A percentile compares a stretch with the other conserved stretches of the same genome.
These are phyloP conservation scores for Perca fluviatilis DNA, from an alignment of 2,113 vertebrate genomes.

Conservation along the genomic window DNA sequence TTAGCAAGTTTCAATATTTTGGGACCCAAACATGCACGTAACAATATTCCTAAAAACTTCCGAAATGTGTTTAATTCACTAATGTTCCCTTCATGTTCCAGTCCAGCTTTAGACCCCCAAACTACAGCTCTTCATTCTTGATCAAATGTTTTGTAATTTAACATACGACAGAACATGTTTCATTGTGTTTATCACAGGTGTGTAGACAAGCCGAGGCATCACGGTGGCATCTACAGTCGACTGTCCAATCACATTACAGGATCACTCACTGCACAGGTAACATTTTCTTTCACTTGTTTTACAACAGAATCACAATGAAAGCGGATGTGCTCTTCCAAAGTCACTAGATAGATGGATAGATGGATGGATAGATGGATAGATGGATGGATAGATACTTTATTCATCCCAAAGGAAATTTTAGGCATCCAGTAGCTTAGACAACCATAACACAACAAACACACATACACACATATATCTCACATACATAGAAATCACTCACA, in stretches of 20 bases:
- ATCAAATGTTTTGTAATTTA: neutral
- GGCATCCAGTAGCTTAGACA: too few species aligned
- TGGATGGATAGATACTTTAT: too few species aligned
- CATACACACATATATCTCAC: too few species aligned
- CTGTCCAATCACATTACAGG: slow-evolving; percentile 45
- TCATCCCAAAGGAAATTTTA: too few species aligned
- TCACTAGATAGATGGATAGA: too few species aligned
- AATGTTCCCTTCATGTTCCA: neutral
- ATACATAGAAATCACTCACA: too few species aligned
- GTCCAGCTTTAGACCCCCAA: too few species aligned
- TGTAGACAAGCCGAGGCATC: slow-evolving; percentile 84
- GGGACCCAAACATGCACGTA: too few species aligned
- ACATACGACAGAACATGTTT: neutral
- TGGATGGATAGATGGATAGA: too few species aligned
- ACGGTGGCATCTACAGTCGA: slow-evolving; percentile 76
- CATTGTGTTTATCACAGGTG: slow-evolving; percentile 72
- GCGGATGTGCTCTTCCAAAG: neutral
- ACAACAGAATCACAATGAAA: neutral
- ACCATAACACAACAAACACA: too few species aligned
- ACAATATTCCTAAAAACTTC: neutral
- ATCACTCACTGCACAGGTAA: slow-evolving; percentile 75
- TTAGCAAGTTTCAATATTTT: neutral
- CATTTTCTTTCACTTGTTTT: neutral
- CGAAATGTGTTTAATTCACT: neutral
- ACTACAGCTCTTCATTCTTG: neutral